These are phyloP conservation scores for Pogonomyrmex californicus DNA, from an alignment of 1,140 invertebrate genomes.

Conservation along the genomic window DNA sequence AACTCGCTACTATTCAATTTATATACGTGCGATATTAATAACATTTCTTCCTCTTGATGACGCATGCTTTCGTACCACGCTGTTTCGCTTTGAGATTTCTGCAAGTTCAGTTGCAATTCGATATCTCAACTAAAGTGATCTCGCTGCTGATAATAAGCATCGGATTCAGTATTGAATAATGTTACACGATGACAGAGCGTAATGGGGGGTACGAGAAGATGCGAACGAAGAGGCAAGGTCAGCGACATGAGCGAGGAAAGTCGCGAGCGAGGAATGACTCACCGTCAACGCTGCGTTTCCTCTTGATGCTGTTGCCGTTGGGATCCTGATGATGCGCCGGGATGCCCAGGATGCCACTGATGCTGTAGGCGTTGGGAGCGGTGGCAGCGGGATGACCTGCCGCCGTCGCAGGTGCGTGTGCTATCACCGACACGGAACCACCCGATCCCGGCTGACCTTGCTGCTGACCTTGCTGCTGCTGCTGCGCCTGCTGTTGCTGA, in stretches of 20 bases:
- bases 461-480: slow-evolving; percentile 87
- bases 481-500: slow-evolving; percentile 90
- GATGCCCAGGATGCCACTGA: slow-evolving; percentile 98
- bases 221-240: not conserved
- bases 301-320: slow-evolving; percentile 91
- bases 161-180: slow-evolving; percentile 44
- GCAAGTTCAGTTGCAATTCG: slow-evolving; percentile 49
- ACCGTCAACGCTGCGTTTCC: slow-evolving; percentile 91
- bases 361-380: slow-evolving; percentile 92
- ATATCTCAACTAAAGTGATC: slow-evolving; percentile 49
- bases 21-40: slow-evolving; percentile 34
- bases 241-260: slow-evolving; percentile 25
- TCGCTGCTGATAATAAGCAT: slow-evolving; percentile 20
- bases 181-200: slow-evolving; percentile 39
- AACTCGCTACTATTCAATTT: slow-evolving; percentile 22
- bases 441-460: slow-evolving; percentile 85
- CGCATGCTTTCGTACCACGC: not conserved
- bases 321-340: slow-evolving; percentile 91
- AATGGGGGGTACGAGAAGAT: not conserved
- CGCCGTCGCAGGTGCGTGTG: slow-evolving; percentile 89
- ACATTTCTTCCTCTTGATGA: not conserved
- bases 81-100: slow-evolving; percentile 15
- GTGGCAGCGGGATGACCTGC: slow-evolving; percentile 86
- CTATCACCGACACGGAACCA: slow-evolving; percentile 89
- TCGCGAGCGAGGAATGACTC: slow-evolving; percentile 76